Base-by-base conservation (phyloP, 1,140 invertebrate species). In the Phortica variegata region DNA sequence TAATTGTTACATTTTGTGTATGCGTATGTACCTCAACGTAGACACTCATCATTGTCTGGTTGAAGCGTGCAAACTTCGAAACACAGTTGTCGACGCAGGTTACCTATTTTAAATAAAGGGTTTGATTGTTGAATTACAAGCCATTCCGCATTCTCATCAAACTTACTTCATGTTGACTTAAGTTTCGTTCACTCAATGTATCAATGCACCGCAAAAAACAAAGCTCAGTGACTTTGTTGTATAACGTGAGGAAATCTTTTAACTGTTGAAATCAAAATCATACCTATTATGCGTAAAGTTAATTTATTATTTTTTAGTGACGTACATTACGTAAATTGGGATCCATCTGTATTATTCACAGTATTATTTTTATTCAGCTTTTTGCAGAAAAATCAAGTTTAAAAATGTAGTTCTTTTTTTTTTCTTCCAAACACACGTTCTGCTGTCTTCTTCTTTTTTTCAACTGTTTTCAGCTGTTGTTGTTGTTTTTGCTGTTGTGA, bases 61-160 rank as follows among this genome's bases (percentile, higher is more conserved):
- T 91, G 75, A 90, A 86, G 74, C 91, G 92, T 32, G 93, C 76
- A 71, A 87, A 93, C 75, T 94, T 94, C 69, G 91, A 89, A 61
- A 91, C 84, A 70, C 91, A 94, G 68, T 91, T 90, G 13, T 86
- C 61, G 3, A 88, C 83, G 81, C 91, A 94, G 44, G 79, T 83
- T 55, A 86, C 83, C 84, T 87, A 71, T 23, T 77, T 74, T 31
- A 48, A 17, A 43, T 54, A 47, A 21, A 43, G 2, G 12, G 13
- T 20, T 13, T 34, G 9, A 39, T 13, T 36, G 31, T 5, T 29
- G 3, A 18, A 17, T 32, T 31, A 19, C 13, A 15, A 17, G 16
- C n/a, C 29, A 15, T 2, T 31, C 6, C 37, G 3, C 17, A 34
- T 31, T 34, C 6, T 17, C 18, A 1, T 1, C 18, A 1, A n/a